phyloP scores from a whole-genome alignment of 1,140 invertebrate species.

The Drosophila orena region DNA sequence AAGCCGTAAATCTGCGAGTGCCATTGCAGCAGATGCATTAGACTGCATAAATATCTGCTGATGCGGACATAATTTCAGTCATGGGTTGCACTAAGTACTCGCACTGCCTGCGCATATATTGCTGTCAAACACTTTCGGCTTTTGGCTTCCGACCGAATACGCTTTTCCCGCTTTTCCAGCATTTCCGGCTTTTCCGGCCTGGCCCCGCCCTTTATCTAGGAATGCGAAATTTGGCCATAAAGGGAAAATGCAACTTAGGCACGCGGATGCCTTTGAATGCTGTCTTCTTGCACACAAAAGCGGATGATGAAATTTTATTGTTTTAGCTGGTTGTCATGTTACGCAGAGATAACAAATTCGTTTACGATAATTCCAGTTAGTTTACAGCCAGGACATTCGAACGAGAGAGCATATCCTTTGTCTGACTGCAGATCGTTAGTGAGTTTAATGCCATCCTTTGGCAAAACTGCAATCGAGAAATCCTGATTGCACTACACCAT shows the following conservation, averaged over 20 bases:
- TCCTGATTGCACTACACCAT: not conserved
- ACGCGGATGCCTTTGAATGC: not conserved
- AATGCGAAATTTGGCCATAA: constrained; percentile 25
- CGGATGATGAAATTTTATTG: constrained; percentile 58
- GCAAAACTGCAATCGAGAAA: not conserved
- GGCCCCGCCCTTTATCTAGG: constrained; percentile 2
- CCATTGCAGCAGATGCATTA: constrained; percentile 45
- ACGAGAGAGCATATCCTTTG: constrained; percentile 23
- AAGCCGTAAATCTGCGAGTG: constrained; percentile 30
- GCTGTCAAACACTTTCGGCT: constrained; percentile 41
- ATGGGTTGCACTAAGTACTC: constrained; percentile 31
- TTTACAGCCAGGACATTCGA: constrained; percentile 31
- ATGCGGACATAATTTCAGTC: constrained; percentile 51
- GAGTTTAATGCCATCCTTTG: constrained; percentile 24
- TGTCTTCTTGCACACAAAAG: constrained; percentile 6
- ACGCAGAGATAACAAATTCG: constrained; percentile 52
- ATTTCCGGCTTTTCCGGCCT: not conserved
- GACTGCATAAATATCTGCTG: constrained; percentile 58
- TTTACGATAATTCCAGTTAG: constrained; percentile 57
- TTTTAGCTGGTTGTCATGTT: constrained; percentile 55
- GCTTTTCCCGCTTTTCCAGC: constrained; percentile 8
- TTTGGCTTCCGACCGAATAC: constrained; percentile 21
- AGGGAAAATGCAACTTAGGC: constrained; percentile 30
- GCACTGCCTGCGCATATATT: constrained; percentile 11
- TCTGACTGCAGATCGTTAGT: constrained; percentile 40